phyloP scores from a whole-genome alignment of 2,113 vertebrate genomes.

The Toxotes jaculatrix region DNA sequence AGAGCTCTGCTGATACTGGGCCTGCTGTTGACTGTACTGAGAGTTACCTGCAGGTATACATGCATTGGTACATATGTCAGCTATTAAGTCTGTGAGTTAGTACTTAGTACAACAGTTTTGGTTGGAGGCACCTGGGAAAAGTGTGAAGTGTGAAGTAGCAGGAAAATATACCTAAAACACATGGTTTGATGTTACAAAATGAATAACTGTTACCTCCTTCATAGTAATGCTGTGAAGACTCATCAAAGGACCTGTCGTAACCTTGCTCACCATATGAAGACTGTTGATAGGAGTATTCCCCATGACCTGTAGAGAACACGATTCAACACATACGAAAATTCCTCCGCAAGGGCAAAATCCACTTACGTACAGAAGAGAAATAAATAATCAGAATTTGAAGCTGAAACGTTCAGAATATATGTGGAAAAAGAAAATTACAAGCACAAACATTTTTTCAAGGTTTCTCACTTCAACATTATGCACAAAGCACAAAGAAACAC shows the following conservation, averaged over 20 bases:
- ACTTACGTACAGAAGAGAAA: slow-evolving; percentile 10
- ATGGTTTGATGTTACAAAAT: not conserved
- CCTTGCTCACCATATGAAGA: slow-evolving; percentile 93
- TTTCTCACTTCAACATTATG: slow-evolving; percentile 13
- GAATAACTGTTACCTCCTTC: slow-evolving; percentile 88
- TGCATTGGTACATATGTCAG: slow-evolving; percentile 7
- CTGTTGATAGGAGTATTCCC: slow-evolving; percentile 94
- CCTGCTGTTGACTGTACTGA: slow-evolving; percentile 95
- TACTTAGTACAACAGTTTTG: not conserved
- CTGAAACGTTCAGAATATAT: slow-evolving; percentile 7
- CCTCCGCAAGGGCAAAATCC: slow-evolving; percentile 15
- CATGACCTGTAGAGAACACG: slow-evolving; percentile 84
- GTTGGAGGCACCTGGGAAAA: not conserved
- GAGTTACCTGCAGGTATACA: slow-evolving; percentile 85
- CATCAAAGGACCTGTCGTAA: slow-evolving; percentile 93
- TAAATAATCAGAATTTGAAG: slow-evolving; percentile 7
- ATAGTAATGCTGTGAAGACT: slow-evolving; percentile 95
- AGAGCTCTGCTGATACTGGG: slow-evolving; percentile 92
- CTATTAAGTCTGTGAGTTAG: not conserved
- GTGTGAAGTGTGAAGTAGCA: not conserved
- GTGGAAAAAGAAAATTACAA: slow-evolving; percentile 21
- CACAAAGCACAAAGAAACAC: slow-evolving; percentile 37
- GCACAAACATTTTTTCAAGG: slow-evolving; percentile 38
- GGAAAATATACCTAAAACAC: not conserved
- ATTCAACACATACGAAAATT: slow-evolving; percentile 54